Evolutionary conservation across 2,113 vertebrate species (phyloP).

Genomic region (Heliornis fulica): DNA sequence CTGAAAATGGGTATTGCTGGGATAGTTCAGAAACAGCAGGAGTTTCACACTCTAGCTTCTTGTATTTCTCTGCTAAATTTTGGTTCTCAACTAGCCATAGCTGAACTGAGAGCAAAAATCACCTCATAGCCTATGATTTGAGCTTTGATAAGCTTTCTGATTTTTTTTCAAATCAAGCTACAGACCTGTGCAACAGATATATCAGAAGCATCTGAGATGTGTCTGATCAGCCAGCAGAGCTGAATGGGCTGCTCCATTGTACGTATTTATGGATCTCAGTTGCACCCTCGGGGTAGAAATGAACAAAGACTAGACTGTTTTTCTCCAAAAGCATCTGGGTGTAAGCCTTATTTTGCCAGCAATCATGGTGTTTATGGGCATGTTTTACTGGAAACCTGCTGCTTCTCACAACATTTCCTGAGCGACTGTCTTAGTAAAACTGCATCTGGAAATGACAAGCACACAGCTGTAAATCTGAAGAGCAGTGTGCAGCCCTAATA

Average conservation of each 20-base stretch:
- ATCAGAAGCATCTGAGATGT: background rate
- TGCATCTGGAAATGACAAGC: slow-evolving; percentile 82
- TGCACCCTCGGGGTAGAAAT: slow-evolving; percentile 63
- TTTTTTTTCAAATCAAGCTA: background rate
- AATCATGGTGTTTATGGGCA: slow-evolving; percentile 78
- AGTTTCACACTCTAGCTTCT: background rate
- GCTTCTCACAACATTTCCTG: slow-evolving; percentile 79
- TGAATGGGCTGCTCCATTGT: slow-evolving; percentile 24
- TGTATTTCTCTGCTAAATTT: background rate
- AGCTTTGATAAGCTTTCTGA: background rate
- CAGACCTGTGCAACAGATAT: background rate
- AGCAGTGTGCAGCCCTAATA: slow-evolving; percentile 75
- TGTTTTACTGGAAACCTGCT: slow-evolving; percentile 83
- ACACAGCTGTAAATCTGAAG: slow-evolving; percentile 78
- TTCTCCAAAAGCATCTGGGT: slow-evolving; percentile 74
- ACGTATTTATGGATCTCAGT: slow-evolving; percentile 39
- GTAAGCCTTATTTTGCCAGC: slow-evolving; percentile 76
- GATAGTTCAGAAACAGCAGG: background rate
- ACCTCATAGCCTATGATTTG: background rate
- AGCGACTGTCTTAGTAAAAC: slow-evolving; percentile 77
- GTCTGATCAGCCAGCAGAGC: background rate
- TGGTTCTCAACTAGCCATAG: background rate
- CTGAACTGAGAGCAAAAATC: background rate
- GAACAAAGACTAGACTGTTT: slow-evolving; percentile 72
- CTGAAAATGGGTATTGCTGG: background rate